Conservation (phyloP, 2,113 vertebrate genomes). For the Hymenochirus boettgeri region DNA sequence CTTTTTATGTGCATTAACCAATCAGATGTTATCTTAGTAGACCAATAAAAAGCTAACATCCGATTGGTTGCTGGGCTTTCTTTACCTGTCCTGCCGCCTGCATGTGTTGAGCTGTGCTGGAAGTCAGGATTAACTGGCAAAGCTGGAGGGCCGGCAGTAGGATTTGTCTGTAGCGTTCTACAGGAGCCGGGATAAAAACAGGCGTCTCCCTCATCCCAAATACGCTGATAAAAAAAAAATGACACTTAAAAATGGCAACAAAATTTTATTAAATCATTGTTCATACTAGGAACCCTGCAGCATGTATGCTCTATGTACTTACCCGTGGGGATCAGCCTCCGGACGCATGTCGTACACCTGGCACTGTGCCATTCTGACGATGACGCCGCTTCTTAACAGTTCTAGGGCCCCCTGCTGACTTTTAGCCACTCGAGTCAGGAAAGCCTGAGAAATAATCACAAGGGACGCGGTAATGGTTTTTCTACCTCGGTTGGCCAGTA, state of each 20-base stretch:
- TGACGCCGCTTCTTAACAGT: constrained; percentile 82
- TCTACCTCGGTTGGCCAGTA: no score
- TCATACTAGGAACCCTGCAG: no score
- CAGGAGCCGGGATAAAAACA: constrained; percentile 84
- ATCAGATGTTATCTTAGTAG: no score
- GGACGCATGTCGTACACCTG: constrained; percentile 95
- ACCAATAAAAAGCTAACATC: no score
- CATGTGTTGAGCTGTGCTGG: constrained; percentile 84
- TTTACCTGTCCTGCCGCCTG: constrained; percentile 89
- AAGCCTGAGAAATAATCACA: constrained; percentile 64
- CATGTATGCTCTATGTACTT: constrained; percentile 28
- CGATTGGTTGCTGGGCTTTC: no score
- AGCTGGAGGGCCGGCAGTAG: constrained; percentile 85
- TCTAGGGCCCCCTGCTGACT: constrained; percentile 83
- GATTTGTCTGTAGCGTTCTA: constrained; percentile 90
- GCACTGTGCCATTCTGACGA: constrained; percentile 85
- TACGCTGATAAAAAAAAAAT: constrained; percentile 53
- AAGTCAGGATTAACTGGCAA: constrained; percentile 90
- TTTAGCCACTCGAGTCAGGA: constrained; percentile 90
- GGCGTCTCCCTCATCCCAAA: constrained; percentile 79
- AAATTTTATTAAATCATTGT: no score
- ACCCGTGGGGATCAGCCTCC: constrained; percentile 84
- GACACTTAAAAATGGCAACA: background rate
- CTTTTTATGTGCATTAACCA: no score
- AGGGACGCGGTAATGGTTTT: background rate